Evolutionary conservation across 1,140 invertebrate genomes (phyloP), one percentile per base, ranked within the genome.

Genomic region (Sycophaga agraensis): DNA sequence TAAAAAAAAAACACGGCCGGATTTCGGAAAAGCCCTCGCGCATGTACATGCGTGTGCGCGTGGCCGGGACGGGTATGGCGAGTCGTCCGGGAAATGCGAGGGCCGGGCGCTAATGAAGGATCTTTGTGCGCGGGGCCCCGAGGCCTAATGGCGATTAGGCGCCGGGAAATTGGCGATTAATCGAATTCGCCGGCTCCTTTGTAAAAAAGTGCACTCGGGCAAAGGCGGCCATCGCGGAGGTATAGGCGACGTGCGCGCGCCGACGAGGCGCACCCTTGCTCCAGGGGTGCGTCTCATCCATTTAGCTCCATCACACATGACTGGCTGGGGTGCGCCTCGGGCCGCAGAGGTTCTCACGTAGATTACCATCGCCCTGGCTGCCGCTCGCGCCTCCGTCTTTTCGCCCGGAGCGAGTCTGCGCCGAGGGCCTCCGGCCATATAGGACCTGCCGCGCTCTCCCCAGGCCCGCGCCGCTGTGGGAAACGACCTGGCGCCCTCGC

Each of bases 261-360:
- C 40, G 28, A 6, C 28, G 28, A 9, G 63, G 65, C 11, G 46
- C 54, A 46, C 31, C 19, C 8, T 45, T 28, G 21, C 35, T 12
- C 11, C 34, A 53, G 59, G 78, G 78, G 79, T 74, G 75, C 76
- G 77, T 81, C 78, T 81, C 79, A 81, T 81, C 78, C 78, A 81
- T 80, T 81, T 81, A 80, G 78, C 74, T 79, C 76, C 78, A 80
- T 80, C 78, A 80, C 79, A 80, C 79, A 79, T 80, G 77, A 79
- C 76, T 80, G 70, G 73, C 74, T 80, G 78, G 79, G 78, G 78
- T 79, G 28, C 4, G 28, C 73, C 72, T 71, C 73, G 70, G 70
- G 71, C 71, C 71, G 70, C 75, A 75, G 72, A 77, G 73, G 75
- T 80, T 81, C 78, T 79, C 77, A 79, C 78, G 73, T 79, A 76